These are phyloP conservation scores for Micronisus gabar DNA, from an alignment of 2,113 vertebrate genomes.

Conservation along the genomic window DNA sequence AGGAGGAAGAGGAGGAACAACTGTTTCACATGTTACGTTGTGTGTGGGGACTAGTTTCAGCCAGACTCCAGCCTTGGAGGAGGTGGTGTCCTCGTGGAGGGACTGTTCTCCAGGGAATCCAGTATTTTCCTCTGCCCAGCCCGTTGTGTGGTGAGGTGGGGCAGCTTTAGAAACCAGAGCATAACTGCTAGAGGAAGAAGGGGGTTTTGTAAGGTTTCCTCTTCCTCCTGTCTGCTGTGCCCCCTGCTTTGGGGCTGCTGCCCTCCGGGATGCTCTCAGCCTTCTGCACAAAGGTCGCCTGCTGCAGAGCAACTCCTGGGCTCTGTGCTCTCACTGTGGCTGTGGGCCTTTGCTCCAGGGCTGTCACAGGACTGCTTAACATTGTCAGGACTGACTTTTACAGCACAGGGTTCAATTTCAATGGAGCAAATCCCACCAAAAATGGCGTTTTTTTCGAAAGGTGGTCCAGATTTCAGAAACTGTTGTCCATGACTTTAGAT, in stretches of 20 bases:
- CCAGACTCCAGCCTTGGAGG: not conserved
- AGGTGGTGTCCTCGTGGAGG: not conserved
- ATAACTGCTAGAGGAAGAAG: not conserved
- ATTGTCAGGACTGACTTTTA: not conserved
- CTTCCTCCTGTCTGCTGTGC: not conserved
- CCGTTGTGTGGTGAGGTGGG: not conserved
- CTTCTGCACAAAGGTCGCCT: not conserved
- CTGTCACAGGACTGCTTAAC: not conserved
- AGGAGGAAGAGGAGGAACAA: not conserved
- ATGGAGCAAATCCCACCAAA: not conserved
- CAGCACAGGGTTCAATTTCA: not conserved
- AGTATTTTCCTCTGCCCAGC: not conserved
- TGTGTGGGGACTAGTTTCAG: not conserved
- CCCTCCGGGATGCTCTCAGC: not conserved
- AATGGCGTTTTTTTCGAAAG: not conserved
- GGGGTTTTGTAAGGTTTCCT: not conserved
- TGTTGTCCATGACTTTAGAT: fast-evolving
- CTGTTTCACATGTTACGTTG: fast-evolving
- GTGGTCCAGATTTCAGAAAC: fast-evolving
- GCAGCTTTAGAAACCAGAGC: not conserved
- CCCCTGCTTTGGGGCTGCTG: not conserved
- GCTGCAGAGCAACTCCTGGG: not conserved
- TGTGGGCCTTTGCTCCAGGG: not conserved
- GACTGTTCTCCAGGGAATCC: not conserved
- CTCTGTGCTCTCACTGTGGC: fast-evolving